Conservation (phyloP, 2,797 vertebrate species). For the Manis pentadactyla region DNA sequence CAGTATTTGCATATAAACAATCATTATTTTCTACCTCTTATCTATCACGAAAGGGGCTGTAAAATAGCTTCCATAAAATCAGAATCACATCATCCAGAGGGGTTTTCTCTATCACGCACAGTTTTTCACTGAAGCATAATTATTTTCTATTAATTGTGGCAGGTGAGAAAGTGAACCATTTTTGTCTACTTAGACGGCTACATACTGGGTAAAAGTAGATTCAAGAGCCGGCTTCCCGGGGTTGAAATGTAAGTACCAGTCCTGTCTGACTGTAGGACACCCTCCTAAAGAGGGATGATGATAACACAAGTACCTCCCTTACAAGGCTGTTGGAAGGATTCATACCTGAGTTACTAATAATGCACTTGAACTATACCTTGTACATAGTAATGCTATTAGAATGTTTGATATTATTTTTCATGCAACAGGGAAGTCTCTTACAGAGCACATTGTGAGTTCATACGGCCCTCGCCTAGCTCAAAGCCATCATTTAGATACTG, state of each 20-base stretch:
- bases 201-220: not conserved
- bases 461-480: accelerated
- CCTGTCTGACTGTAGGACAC: not conserved
- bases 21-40: not conserved
- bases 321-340: not conserved
- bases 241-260: not conserved
- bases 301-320: not conserved
- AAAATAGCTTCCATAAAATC: not conserved
- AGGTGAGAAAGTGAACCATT: not conserved
- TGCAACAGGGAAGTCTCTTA: not conserved
- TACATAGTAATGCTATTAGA: not conserved
- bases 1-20: not conserved
- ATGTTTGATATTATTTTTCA: not conserved
- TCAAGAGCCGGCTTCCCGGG: not conserved
- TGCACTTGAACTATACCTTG: not conserved
- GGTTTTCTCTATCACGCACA: not conserved
- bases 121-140: not conserved
- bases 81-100: not conserved
- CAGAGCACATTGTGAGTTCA: not conserved
- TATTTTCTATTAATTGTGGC: not conserved
- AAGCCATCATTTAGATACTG: not conserved
- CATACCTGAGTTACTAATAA: not conserved
- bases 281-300: not conserved
- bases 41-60: not conserved
- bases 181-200: not conserved